These are phyloP conservation scores for Chrysomela aeneicollis DNA, from an alignment of 2,888 invertebrate species.

Conservation along the genomic window DNA sequence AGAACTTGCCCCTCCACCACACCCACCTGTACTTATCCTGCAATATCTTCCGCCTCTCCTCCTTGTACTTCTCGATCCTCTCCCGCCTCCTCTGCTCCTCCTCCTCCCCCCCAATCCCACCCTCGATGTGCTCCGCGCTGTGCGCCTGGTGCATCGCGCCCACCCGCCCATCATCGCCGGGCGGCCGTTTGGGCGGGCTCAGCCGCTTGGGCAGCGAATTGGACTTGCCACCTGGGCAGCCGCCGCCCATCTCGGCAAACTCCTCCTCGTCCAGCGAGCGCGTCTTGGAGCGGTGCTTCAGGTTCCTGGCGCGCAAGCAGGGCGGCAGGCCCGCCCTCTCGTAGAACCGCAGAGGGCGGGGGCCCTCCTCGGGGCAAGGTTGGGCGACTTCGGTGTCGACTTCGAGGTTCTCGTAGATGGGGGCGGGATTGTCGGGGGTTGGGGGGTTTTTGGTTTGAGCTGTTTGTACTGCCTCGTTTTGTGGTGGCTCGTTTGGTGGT, in stretches of 20 bases:
- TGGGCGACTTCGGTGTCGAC: constrained; percentile 27
- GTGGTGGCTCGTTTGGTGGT: too few relatives aligned
- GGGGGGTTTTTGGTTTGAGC: constrained; percentile 14
- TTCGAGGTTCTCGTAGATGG: constrained; percentile 57
- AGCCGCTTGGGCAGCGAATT: constrained; percentile 67
- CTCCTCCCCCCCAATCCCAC: constrained; percentile 35
- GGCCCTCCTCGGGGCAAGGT: too few relatives aligned
- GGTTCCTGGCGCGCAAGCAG: constrained; percentile 68
- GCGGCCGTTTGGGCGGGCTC: constrained; percentile 66
- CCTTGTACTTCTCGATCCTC: constrained; percentile 89
- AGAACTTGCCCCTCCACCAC: too few relatives aligned
- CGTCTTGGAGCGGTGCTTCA: constrained; percentile 71
- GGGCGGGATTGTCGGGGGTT: constrained; percentile 50
- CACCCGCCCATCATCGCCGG: constrained; percentile 57
- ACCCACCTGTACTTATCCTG: constrained; percentile 76
- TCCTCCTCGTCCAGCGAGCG: constrained; percentile 78
- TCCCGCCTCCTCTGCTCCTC: constrained; percentile 71
- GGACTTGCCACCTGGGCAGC: constrained; percentile 52
- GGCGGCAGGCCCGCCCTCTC: constrained; percentile 65
- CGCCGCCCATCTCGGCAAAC: constrained; percentile 67
- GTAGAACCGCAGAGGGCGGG: constrained; percentile 49
- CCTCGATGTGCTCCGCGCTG: constrained; percentile 52
- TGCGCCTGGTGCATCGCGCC: constrained; percentile 54
- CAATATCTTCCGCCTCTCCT: constrained; percentile 84
- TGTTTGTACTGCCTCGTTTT: constrained; percentile 28